Base-by-base conservation (phyloP, 2,797 vertebrate species). In the Cirrhinus mrigala region DNA sequence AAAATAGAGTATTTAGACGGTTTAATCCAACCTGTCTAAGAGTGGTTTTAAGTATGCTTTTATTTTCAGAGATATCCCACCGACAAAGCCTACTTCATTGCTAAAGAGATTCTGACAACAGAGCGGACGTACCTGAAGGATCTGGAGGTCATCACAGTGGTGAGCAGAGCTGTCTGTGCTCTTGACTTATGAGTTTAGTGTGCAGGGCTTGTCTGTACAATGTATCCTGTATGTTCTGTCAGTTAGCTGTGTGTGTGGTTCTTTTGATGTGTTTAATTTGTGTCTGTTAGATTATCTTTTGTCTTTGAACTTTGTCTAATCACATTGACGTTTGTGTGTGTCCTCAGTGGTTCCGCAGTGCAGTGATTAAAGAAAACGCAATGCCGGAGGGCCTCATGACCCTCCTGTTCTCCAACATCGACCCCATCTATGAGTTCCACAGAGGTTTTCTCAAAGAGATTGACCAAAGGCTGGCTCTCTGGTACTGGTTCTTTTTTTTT, bases 121-220 rank as follows among this genome's bases (percentile, higher is more conserved):
- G 98, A 99, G 87, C 93, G 97, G n/a, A 99, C 98, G 0, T 97
- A 98, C 89, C 90, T 99, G 76, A 99, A 99, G 89, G 98, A 99
- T 90, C 93, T 99, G n/a, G 98, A 99, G 92, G 98, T 99, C 81
- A 96, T 99, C 87, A 98, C 98, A 2, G 97, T 99, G 96, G 98
- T 99, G 94, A 94, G 97, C 54, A 78, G 48, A 62, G 40, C 27
- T 22, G 62, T 60, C 33, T 88, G 15, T 80, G 8, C 24, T 70
- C 22, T n/a, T 46, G n/a, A 82, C 52, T 62, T n/a, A 33, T 60
- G 33, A 27, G 48, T 79, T 62, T 62, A 80, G 44, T 52, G 7
- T 78, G 48, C 40, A 4, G 16, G 9, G 37, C 12, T 62, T 73
- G 29, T 66, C 20, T 11, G 54, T 50, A 22, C 15, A 54, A 18